A percentile compares a stretch with the other conserved stretches of the same genome.
These are phyloP conservation scores for Xestoiulus laeticollis DNA, from an alignment of 2,888 invertebrate species.

Conservation along the genomic window DNA sequence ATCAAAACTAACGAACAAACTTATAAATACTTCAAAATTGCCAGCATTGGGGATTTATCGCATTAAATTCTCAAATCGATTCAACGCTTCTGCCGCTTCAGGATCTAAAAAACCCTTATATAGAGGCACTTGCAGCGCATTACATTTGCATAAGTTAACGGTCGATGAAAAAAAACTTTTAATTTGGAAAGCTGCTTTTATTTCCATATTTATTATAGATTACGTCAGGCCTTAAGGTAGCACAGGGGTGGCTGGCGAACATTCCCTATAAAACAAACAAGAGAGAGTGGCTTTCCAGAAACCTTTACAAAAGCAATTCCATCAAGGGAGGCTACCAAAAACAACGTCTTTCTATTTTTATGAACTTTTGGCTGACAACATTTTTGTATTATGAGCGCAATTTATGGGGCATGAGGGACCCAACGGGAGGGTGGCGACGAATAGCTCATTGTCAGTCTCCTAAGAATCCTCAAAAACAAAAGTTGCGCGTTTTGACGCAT, in stretches of 20 bases:
- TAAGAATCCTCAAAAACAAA: background rate
- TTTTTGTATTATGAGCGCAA: conserved; percentile 21
- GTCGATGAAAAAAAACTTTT: conserved; percentile 38
- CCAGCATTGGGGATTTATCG: background rate
- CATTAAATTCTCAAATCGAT: background rate
- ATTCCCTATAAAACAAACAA: background rate
- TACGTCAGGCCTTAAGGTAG: background rate
- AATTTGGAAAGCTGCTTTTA: conserved; percentile 41
- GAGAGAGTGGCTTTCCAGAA: background rate
- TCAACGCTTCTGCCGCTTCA: background rate
- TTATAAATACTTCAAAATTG: too few relatives aligned
- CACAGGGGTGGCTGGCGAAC: background rate
- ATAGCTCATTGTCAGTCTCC: background rate
- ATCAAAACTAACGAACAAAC: too few relatives aligned
- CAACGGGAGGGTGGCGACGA: background rate
- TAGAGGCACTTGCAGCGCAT: background rate
- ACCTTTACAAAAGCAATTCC: background rate
- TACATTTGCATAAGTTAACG: conserved; percentile 22
- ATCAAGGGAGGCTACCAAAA: background rate
- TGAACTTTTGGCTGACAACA: conserved; percentile 35
- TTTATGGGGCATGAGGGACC: background rate
- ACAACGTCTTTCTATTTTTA: background rate
- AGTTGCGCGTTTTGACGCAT: conserved; percentile 16
- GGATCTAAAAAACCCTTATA: background rate
- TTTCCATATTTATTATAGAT: conserved; percentile 39